Evolutionary conservation across 2,888 invertebrate genomes (phyloP).

Genomic region (Kryphioiulus occultus): DNA sequence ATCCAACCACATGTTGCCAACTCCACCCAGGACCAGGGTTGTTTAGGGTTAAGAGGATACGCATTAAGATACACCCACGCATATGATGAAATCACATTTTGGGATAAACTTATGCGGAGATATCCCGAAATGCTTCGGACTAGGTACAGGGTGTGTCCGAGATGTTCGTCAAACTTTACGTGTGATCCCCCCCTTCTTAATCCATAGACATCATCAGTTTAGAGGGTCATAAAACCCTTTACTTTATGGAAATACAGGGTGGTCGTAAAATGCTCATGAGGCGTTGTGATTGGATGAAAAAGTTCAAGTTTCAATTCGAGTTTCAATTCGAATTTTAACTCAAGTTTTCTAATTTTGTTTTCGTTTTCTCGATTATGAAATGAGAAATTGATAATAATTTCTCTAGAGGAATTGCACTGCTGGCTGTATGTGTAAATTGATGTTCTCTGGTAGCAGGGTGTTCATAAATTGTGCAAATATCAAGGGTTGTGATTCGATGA

Average conservation of each 20-base stretch:
- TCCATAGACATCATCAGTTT: neutral
- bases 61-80: conserved; percentile 16
- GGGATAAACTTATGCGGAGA: neutral
- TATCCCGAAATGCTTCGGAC: neutral
- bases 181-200: neutral
- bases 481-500: no score
- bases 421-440: no score
- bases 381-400: no score
- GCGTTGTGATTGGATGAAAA: no score
- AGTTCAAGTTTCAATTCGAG: no score
- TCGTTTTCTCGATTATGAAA: no score
- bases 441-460: no score
- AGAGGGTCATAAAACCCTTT: neutral
- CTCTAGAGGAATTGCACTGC: no score
- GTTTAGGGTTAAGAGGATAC: conserved; percentile 8
- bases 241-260: neutral
- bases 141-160: neutral
- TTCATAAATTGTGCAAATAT: no score
- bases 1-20: neutral
- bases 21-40: conserved; percentile 18
- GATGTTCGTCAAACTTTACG: neutral
- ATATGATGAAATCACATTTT: neutral
- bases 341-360: no score
- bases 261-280: no score
- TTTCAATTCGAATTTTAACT: no score